These are phyloP conservation scores for Aepyceros melampus DNA, from an alignment of 2,113 vertebrate species.

Conservation along the genomic window DNA sequence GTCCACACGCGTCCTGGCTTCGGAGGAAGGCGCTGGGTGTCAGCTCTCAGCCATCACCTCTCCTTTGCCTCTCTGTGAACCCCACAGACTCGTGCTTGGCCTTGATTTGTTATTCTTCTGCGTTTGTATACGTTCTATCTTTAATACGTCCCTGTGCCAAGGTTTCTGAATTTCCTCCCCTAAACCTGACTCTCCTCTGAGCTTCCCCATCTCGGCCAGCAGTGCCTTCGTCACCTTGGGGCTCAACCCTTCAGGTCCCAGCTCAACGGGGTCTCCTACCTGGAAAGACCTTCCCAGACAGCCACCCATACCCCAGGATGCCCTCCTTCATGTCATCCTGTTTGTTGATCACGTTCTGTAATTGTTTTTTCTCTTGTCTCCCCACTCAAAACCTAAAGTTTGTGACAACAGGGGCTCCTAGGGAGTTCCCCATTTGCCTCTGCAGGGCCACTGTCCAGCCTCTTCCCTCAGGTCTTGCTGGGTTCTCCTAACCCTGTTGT, in stretches of 20 bases:
- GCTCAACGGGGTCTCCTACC: not conserved
- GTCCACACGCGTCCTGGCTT: constrained; percentile 40
- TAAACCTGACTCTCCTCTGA: not conserved
- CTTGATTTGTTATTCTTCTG: not conserved
- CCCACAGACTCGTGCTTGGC: not conserved
- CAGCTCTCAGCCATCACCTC: not conserved
- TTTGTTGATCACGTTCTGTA: not conserved
- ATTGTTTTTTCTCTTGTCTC: not conserved
- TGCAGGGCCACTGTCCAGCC: not conserved
- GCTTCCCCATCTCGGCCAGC: not conserved
- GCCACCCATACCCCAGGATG: too few species aligned
- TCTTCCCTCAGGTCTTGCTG: not conserved
- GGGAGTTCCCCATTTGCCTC: not conserved
- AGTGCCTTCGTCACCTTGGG: not conserved
- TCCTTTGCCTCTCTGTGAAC: not conserved
- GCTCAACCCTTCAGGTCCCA: not conserved
- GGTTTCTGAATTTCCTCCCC: not conserved
- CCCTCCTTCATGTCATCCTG: not conserved
- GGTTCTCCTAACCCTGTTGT: not conserved
- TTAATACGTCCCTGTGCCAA: not conserved
- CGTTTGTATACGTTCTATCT: not conserved
- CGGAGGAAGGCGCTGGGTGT: not conserved
- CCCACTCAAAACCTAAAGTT: not conserved
- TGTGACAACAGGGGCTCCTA: not conserved
- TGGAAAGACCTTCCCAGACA: not conserved